Evolutionary conservation across 23 tunicate species (phyloP).

Genomic region (Clavelina lepadiformis): DNA sequence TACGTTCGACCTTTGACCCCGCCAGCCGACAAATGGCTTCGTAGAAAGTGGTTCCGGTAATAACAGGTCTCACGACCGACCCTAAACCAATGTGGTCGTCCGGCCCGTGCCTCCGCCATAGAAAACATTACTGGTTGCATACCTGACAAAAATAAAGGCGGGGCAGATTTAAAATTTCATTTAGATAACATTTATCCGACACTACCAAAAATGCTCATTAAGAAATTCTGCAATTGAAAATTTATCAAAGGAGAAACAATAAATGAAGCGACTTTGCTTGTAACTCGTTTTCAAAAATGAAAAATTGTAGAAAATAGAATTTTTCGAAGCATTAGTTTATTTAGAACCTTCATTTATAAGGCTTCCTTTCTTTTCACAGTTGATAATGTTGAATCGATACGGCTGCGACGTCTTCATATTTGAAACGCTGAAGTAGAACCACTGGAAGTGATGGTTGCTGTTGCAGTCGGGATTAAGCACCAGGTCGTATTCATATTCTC

Average conservation of each 20-base stretch:
- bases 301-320: too few relatives aligned
- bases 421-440: slow-evolving; percentile 95
- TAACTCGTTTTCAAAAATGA: too few relatives aligned
- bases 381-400: slow-evolving; percentile 85
- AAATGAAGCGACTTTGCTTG: too few relatives aligned
- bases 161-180: too few relatives aligned
- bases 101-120: slow-evolving; percentile 64
- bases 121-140: slow-evolving; percentile 99
- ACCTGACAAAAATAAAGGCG: slow-evolving; percentile 31
- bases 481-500: slow-evolving; percentile 82
- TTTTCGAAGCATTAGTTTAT: too few relatives aligned
- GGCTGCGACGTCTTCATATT: slow-evolving; percentile 33
- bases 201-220: too few relatives aligned
- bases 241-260: too few relatives aligned
- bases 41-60: slow-evolving; percentile 83
- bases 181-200: too few relatives aligned
- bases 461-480: slow-evolving; percentile 91
- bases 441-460: slow-evolving; percentile 82
- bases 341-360: slow-evolving; percentile 68
- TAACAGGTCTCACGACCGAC: slow-evolving; percentile 75
- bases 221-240: too few relatives aligned
- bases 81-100: slow-evolving; percentile 82
- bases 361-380: slow-evolving; percentile 95
- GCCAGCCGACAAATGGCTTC: slow-evolving; percentile 45
- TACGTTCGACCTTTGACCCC: slow-evolving; percentile 50